phyloP scores from a whole-genome alignment of 1,140 invertebrate genomes.

The Drosophila leontia region DNA sequence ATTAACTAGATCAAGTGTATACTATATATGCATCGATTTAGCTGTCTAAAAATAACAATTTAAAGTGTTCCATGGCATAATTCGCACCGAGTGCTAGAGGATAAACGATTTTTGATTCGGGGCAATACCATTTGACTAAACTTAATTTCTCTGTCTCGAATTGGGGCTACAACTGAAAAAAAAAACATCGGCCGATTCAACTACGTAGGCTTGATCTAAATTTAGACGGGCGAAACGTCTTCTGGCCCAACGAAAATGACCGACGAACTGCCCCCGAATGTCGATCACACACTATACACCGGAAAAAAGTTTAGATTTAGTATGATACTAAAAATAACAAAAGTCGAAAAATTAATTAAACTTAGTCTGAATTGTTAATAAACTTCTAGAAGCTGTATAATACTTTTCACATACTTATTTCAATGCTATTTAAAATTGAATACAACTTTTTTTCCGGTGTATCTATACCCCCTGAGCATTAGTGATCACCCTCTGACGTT shows the following conservation, averaged over 20 bases:
- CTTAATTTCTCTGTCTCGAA: slow-evolving; percentile 52
- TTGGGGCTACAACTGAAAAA: slow-evolving; percentile 46
- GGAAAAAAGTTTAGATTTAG: background rate
- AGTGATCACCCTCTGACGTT: slow-evolving; percentile 28
- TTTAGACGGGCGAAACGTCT: slow-evolving; percentile 66
- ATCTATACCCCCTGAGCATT: slow-evolving; percentile 1
- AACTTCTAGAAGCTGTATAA: background rate
- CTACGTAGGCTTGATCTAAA: slow-evolving; percentile 77
- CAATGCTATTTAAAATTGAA: too few relatives aligned
- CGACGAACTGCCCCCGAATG: slow-evolving; percentile 40
- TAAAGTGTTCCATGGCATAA: slow-evolving; percentile 58
- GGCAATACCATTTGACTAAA: too few relatives aligned
- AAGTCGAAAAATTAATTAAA: background rate
- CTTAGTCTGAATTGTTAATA: rapidly evolving
- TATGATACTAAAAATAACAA: background rate
- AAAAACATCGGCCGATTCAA: slow-evolving; percentile 71
- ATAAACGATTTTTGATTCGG: slow-evolving; percentile 49
- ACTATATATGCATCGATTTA: slow-evolving; percentile 27
- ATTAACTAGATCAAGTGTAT: slow-evolving; percentile 55
- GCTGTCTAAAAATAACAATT: slow-evolving; percentile 29
- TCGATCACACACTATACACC: slow-evolving; percentile 27
- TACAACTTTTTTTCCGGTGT: background rate
- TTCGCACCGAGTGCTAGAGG: slow-evolving; percentile 10
- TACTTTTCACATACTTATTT: too few relatives aligned
- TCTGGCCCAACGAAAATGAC: slow-evolving; percentile 68